These are phyloP conservation scores for Chaetorhynchus papuensis DNA, from an alignment of 2,113 vertebrate genomes.

Conservation along the genomic window DNA sequence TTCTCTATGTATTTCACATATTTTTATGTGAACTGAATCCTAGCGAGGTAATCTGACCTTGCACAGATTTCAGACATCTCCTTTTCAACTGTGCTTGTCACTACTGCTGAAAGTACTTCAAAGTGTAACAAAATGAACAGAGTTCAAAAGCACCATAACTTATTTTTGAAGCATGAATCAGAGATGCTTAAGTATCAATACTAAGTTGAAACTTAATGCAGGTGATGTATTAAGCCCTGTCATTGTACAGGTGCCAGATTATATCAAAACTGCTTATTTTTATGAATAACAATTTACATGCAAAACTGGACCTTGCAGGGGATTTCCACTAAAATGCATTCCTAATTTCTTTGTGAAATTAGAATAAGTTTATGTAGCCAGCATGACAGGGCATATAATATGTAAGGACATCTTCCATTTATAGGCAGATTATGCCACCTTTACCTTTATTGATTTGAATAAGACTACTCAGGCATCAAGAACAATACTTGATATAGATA, in stretches of 20 bases:
- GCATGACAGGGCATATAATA: background rate
- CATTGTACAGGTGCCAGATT: background rate
- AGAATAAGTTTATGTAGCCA: background rate
- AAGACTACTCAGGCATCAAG: background rate
- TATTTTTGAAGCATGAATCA: background rate
- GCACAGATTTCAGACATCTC: background rate
- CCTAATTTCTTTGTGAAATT: background rate
- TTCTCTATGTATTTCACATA: background rate
- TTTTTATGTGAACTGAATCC: background rate
- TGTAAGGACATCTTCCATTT: background rate
- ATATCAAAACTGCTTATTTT: background rate
- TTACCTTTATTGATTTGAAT: conserved; percentile 7
- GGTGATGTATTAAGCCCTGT: background rate
- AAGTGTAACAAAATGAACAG: background rate
- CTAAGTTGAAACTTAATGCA: background rate
- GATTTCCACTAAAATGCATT: background rate
- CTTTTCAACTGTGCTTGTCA: background rate
- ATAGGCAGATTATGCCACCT: background rate
- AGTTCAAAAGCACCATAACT: background rate
- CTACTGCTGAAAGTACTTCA: background rate
- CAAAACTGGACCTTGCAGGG: background rate
- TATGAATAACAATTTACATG: background rate
- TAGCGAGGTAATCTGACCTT: background rate
- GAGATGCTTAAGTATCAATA: background rate
- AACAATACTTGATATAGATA: background rate